Base-by-base conservation (phyloP, 2,113 vertebrate genomes). In the Myanophis thanlyinensis region DNA sequence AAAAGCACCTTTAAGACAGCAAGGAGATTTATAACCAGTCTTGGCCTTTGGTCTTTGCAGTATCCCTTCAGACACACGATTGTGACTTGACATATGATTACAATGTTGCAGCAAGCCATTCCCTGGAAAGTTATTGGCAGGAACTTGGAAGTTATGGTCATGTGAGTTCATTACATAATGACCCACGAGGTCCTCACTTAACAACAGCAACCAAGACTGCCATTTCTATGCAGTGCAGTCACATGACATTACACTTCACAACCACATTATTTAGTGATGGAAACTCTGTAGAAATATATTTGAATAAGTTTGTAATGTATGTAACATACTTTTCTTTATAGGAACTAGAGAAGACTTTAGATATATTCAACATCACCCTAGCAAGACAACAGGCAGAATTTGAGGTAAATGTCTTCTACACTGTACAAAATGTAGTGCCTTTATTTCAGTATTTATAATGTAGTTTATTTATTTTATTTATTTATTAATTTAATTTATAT, bases 361-460 rank as follows among this genome's bases (percentile, higher is more conserved):
- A 99, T 98, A 98, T 99, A 96, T 99, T 99, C 97, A 99, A 98
- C 96, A 99, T 99, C 97, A 99, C 99, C 4, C 93, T 99, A 94
- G 98, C 98, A 94, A 98, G 99, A 95, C 99, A 99, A 92, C 99
- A 99, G 95, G 98, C 99, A 93, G 99, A 99, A 98, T 98, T 99
- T 97, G 99, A 99, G 98, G 99, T 99, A 98, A 97, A 95, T 93
- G 90, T 20, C 93, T 92, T 53, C 87, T 53, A 46, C 25, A 54
- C n/a, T 92, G 44, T 48, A 48, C 3, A 49, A 3, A 35, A 40
- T 73, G 6, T 13, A 73, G 15, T 73, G 67, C 40, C n/a, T 35
- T 73, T 73, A 73, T 35, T 73, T 73, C n/a, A 73, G n/a, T 18
- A 40, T 80, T 80, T 80, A 40, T 67, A 67, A 67, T 67, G 59